These are phyloP conservation scores for Poliocrania exsul DNA, from an alignment of 2,797 vertebrate species.

Conservation along the genomic window DNA sequence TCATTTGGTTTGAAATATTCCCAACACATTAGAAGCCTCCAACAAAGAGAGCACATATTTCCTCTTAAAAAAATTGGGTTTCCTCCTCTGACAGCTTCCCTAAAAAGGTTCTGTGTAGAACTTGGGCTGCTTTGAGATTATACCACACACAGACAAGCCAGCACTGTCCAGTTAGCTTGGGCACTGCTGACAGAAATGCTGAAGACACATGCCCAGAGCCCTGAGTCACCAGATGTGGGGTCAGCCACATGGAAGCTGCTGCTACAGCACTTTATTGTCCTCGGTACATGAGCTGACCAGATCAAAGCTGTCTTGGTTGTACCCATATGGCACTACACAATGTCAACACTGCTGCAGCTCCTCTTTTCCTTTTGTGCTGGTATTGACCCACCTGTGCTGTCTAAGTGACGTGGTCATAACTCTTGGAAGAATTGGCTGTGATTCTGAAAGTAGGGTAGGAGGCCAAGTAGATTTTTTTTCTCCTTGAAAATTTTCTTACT, in stretches of 20 bases:
- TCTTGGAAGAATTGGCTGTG: neutral
- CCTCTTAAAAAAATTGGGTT: neutral
- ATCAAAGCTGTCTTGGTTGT: neutral
- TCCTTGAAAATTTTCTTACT: neutral
- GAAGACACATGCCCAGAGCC: neutral
- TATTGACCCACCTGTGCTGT: neutral
- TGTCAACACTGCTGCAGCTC: neutral
- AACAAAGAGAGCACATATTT: neutral
- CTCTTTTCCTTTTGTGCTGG: neutral
- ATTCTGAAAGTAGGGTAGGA: neutral
- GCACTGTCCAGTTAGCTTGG: neutral
- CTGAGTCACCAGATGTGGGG: neutral
- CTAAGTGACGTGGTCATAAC: neutral
- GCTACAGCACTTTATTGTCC: neutral
- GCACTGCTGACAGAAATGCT: neutral
- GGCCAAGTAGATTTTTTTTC: neutral
- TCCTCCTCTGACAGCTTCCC: neutral
- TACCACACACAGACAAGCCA: neutral
- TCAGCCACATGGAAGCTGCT: neutral
- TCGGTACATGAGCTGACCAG: neutral
- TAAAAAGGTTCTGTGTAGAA: neutral
- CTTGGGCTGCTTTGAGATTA: neutral
- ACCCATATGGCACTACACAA: rapidly evolving
- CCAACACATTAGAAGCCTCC: neutral
- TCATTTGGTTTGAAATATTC: neutral